Evolutionary conservation across 2,797 vertebrate genomes (phyloP), one percentile per base, ranked within the genome.

Genomic region (Columba guinea): DNA sequence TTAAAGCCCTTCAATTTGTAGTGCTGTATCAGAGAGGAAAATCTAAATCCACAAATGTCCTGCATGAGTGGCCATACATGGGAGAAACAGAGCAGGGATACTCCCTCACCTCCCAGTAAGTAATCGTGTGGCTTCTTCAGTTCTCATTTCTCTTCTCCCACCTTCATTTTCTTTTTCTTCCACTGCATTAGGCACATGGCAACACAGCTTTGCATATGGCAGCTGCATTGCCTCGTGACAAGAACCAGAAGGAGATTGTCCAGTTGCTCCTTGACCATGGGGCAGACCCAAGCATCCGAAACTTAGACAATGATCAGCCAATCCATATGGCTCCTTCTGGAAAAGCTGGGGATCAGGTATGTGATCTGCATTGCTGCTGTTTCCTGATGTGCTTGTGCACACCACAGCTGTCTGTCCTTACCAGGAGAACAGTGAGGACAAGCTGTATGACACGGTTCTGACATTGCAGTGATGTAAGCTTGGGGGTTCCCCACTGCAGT

Each of bases 121-220:
- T n/a, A 41, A 67, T 20, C 2, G 1, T 27, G 5, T 0, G 28
- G 10, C 35, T 84, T 62, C 62, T 53, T 32, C 51, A 81, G 78
- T 73, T 89, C 63, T 51, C 1, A 0, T 58, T 80, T 21, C 58
- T 13, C 22, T 28, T 13, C 35, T 6, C 9, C 13, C 2, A 19
- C 23, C 4, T n/a, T 30, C 7, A 32, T 62, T 10, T 49, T n/a
- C 16, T 34, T 7, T 37, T 44, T 22, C 22, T 30, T 16, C n/a
- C 27, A 4, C 22, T 80, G 11, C 62, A 46, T 35, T 27, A 97
- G 96, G 97, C 97, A 22, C 96, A 97, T 5, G 97, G 97, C 28
- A 97, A 97, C 86, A 97, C 96, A 24, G 95, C 96, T 55, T 69
- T 97, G 82, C 97, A 97, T 58, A 96, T 97, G 96, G 96, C 97